Evolutionary conservation across 92 coral and sea anemone species (phyloP).

Genomic region (Paramuricea clavata): DNA sequence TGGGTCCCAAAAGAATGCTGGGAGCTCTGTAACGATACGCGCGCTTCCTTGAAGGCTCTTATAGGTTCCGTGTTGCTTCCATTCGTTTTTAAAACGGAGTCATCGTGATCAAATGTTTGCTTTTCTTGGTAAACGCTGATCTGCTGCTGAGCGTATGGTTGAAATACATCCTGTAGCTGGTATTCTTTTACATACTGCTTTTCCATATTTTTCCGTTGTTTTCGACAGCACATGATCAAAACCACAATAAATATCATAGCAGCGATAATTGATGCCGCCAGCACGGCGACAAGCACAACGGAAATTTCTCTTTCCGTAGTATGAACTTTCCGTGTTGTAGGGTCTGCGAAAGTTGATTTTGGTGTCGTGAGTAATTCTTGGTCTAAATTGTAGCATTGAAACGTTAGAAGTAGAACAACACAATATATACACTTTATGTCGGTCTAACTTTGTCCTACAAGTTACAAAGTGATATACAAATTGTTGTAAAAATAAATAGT

Average conservation of each 20-base stretch:
- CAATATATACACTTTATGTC: no score
- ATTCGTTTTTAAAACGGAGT: neutral
- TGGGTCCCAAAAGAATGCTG: neutral
- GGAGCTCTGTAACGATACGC: neutral
- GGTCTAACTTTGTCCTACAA: no score
- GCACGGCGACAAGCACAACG: constrained; percentile 71
- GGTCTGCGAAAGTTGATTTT: neutral
- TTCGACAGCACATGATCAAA: constrained; percentile 28
- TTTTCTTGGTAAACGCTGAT: constrained; percentile 9
- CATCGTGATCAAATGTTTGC: constrained; percentile 8
- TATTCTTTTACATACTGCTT: constrained; percentile 25
- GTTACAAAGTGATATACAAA: neutral
- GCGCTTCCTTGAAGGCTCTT: neutral
- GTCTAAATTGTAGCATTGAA: neutral
- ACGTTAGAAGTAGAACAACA: neutral
- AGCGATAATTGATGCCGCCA: constrained; percentile 75
- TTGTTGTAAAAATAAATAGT: no score
- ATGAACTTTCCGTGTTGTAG: neutral
- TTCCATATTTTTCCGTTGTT: constrained; percentile 40
- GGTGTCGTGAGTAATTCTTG: neutral
- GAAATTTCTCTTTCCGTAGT: constrained; percentile 61
- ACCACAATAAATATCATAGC: constrained; percentile 2
- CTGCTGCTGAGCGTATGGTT: neutral
- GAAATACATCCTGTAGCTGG: constrained; percentile 4
- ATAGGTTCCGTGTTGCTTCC: neutral